These are phyloP conservation scores for Macrosteles quadrilineatus DNA, from an alignment of 1,140 invertebrate species.

Conservation along the genomic window DNA sequence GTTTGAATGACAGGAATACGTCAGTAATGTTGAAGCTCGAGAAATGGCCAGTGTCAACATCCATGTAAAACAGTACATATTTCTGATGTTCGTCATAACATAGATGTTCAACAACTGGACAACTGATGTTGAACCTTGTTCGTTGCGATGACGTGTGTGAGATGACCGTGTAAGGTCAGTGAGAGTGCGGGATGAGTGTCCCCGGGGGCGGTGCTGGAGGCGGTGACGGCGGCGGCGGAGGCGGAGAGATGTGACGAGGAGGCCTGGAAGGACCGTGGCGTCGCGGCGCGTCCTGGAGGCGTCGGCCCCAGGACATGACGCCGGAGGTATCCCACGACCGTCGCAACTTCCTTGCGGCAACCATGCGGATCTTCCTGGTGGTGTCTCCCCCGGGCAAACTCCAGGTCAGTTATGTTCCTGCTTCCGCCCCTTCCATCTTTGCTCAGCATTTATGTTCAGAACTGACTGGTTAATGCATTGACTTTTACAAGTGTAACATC, in stretches of 20 bases:
- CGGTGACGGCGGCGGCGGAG: neutral
- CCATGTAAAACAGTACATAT: too few relatives aligned
- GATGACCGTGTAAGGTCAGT: neutral
- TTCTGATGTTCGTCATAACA: too few relatives aligned
- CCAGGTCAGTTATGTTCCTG: slow-evolving; percentile 54
- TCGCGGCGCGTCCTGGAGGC: slow-evolving; percentile 8
- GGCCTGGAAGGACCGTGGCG: neutral
- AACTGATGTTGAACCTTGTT: too few relatives aligned
- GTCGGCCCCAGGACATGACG: slow-evolving; percentile 7
- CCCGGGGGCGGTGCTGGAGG: neutral
- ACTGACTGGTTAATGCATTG: too few relatives aligned
- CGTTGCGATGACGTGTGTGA: neutral
- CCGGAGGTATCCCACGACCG: slow-evolving; percentile 22
- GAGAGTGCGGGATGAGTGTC: neutral
- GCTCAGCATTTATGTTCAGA: too few relatives aligned
- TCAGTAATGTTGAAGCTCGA: too few relatives aligned
- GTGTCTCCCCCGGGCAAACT: slow-evolving; percentile 64
- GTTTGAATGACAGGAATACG: too few relatives aligned
- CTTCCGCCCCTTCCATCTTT: neutral
- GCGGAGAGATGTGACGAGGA: neutral
- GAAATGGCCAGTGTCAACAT: too few relatives aligned
- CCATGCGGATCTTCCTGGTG: slow-evolving; percentile 66
- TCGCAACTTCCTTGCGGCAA: slow-evolving; percentile 61
- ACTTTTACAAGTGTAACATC: too few relatives aligned
- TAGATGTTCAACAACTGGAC: too few relatives aligned